These are phyloP conservation scores for Zaprionus lineosus DNA, from an alignment of 2,888 invertebrate genomes.

Conservation along the genomic window DNA sequence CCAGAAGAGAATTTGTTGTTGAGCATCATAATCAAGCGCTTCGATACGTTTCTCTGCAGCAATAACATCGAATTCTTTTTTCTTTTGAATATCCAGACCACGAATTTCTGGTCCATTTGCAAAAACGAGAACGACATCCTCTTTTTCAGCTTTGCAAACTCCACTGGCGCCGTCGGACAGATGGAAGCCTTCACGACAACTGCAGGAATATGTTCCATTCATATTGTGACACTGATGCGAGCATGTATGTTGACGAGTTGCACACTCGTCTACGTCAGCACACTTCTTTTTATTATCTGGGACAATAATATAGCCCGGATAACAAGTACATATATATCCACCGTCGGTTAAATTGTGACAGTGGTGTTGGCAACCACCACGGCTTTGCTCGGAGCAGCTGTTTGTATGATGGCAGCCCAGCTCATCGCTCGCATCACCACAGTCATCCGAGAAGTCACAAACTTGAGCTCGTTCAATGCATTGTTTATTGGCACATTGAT, in stretches of 20 bases:
- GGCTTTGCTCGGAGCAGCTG: slow-evolving; percentile 84
- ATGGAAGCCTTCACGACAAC: slow-evolving; percentile 92
- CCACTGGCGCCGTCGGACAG: slow-evolving; percentile 90
- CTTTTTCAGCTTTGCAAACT: slow-evolving; percentile 89
- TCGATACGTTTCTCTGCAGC: slow-evolving; percentile 94
- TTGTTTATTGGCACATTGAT: slow-evolving; percentile 93
- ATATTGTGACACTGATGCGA: slow-evolving; percentile 96
- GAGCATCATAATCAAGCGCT: slow-evolving; percentile 94
- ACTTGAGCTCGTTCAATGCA: slow-evolving; percentile 91
- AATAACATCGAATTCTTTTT: slow-evolving; percentile 90
- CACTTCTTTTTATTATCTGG: slow-evolving; percentile 92
- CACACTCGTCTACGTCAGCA: slow-evolving; percentile 95
- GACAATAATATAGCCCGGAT: slow-evolving; percentile 92
- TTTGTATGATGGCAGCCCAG: slow-evolving; percentile 91
- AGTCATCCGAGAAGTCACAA: slow-evolving; percentile 95
- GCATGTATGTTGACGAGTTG: slow-evolving; percentile 91
- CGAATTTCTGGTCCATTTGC: slow-evolving; percentile 94
- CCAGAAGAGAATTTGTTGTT: slow-evolving; percentile 95
- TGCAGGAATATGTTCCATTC: slow-evolving; percentile 94
- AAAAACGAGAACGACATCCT: slow-evolving; percentile 88
- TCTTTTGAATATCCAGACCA: slow-evolving; percentile 87
- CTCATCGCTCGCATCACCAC: slow-evolving; percentile 95
- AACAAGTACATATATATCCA: slow-evolving; percentile 96
- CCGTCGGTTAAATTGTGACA: slow-evolving; percentile 92
- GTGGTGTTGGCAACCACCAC: slow-evolving; percentile 95